Evolutionary conservation across 64 coral and sea anemone genomes (phyloP), one percentile per base, ranked within the genome.

Genomic region (Pocillopora damicornis): DNA sequence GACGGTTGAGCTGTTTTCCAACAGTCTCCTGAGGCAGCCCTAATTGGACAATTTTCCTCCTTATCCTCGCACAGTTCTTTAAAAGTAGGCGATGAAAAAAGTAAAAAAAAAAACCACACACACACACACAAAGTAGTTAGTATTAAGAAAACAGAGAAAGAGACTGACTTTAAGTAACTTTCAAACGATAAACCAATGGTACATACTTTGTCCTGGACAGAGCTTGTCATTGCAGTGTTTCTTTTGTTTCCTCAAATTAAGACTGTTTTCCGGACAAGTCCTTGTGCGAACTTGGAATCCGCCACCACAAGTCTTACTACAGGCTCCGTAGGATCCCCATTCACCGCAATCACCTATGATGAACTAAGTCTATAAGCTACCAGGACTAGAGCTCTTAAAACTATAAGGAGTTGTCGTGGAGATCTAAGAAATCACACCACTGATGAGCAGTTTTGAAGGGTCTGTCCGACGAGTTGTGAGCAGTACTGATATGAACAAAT

Each of bases 191-290:
- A 51, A 51, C 2, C 42, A 51, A 51, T 51, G 42, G 0, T 71
- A 81, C 79, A 35, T 60, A 85, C 81, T 11, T 73, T 85, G 81
- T 85, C 81, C 81, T 71, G 63, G 42, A 30, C 81, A 85, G 5
- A 85, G 64, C 20, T 85, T 57, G 10, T 18, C 71, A 45, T 85
- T 85, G 18, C 81, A 85, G 0, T 12, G 2, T 14, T 22, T 57
- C 45, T 73, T 85, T 66, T 85, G 81, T 45, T 72, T 3, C 3
- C 22, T 71, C 16, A 85, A 57, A 58, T 85, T 63, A 13, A 85
- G 37, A 18, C 65, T 85, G 65, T 72, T 85, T 26, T 9, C 13
- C 10, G 81, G 81, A 42, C 81, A 85, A 51, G 4, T 51, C 57
- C 81, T 85, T 1, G 3, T 20, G 18, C 81, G 81, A 85, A 85